Evolutionary conservation across 1,140 invertebrate genomes (phyloP), one percentile per base, ranked within the genome.

Genomic region (Psilanteris sp.): DNA sequence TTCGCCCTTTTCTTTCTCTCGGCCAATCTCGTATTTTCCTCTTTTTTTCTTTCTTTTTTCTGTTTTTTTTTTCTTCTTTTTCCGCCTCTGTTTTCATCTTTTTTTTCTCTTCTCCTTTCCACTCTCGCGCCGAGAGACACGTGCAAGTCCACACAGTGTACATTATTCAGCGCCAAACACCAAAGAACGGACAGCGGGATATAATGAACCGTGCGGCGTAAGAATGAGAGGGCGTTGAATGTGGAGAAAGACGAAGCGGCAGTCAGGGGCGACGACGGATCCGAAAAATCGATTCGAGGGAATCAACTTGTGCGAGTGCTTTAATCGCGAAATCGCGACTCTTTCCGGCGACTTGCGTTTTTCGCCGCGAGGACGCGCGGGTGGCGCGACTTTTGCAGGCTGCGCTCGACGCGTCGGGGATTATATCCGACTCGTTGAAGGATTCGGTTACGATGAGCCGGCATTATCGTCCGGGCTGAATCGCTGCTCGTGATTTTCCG

Each of bases 101-200:
- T 57, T 44, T 37, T 14, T 7, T 32, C 32, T 44, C 32, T 20
- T 41, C n/a, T 16, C 15, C 39, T 62, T 37, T 64, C 59, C 59
- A 10, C 43, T n/a, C 9, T 36, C 44, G 31, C 18, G 32, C 31
- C 10, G 26, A 2, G 14, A 61, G 48, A 67, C 54, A 57, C 48
- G 50, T 55, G 48, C 46, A 34, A 57, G 55, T 70, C 48, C 44
- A 66, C 43, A 57, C 34, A 37, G 15, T 29, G 52, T 55, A 16
- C 29, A 74, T 74, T 61, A 67, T 74, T 74, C 46, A 74, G 37
- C 27, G n/a, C 61, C 46, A 68, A 75, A 68, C 27, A 61, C 39
- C 50, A 54, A 75, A 55, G 64, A 59, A 59, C 39, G 55, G 55
- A 62, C 55, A 66, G 22, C 55, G 18, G 4, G 7, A 20, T 61